Evolutionary conservation across 2,888 invertebrate genomes (phyloP), one percentile per base, ranked within the genome.

Genomic region (Heliothis peltigera): DNA sequence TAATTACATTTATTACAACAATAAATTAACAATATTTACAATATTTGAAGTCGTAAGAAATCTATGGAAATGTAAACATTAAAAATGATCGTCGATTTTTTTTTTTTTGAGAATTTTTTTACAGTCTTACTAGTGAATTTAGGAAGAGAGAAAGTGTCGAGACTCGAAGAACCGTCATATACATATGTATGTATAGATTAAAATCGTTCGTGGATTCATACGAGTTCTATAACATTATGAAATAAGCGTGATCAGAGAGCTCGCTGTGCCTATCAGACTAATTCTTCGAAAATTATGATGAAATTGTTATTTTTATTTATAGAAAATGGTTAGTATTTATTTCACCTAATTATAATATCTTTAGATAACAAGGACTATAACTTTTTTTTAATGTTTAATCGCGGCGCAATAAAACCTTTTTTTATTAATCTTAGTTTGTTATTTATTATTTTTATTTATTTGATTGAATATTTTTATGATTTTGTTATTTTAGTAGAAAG

Each of bases 21-120:
- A 87, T 84, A 84, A 83, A 80, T 80, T 80, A 86, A 84, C 83
- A 79, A 63, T 86, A 87, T 87, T 77, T 87, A 88, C 85, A 85
- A 25, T 43, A 25, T 4, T 35, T 64, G 19, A 17, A 57, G 12
- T 49, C 25, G 47, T 68, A 63, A 18, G 53, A 46, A 54, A 44
- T 48, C 47, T 56, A 69, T 64, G n/a, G 39, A 49, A 62, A 56
- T 65, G n/a, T 55, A n/a, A 15, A 47, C 7, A 56, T 55, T 42
- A 39, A 10, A 70, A 49, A 22, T 54, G 57, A 39, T 48, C 8
- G 42, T 42, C 8, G 32, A 10, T 32, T 32, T 32, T 25, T 48
- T 47, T 70, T 49, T 53, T 1, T 58, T 62, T 71, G 51, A 57
- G 42, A 63, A 56, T 17, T 68, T 28, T 25, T 39, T 39, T 56